phyloP scores from a whole-genome alignment of 2,797 vertebrate species.

The Sebastes trivittatus region DNA sequence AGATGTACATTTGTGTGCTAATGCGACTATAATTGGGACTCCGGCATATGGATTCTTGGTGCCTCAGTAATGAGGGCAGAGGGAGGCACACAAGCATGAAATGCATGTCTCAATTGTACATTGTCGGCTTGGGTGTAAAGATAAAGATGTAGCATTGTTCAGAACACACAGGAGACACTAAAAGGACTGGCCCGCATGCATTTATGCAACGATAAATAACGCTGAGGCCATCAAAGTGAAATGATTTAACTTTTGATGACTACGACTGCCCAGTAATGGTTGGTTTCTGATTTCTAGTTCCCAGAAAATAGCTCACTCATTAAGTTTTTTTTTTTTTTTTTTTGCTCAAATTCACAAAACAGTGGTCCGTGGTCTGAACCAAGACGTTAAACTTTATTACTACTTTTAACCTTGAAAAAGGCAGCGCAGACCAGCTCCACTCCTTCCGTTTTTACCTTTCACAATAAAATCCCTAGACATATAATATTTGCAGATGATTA shows the following conservation, averaged over 20 bases:
- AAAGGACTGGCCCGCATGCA: background rate
- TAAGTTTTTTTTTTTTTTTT: background rate
- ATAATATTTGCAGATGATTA: too few relatives aligned
- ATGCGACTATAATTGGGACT: background rate
- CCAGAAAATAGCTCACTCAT: background rate
- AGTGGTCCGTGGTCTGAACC: too few relatives aligned
- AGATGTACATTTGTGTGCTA: constrained; percentile 5
- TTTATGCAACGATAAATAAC: background rate
- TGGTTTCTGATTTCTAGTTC: background rate
- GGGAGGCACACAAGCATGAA: constrained; percentile 10
- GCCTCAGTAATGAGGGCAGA: constrained; percentile 21
- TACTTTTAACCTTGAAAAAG: too few relatives aligned
- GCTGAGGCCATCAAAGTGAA: background rate
- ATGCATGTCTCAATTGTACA: background rate
- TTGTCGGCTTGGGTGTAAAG: background rate
- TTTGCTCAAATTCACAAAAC: background rate
- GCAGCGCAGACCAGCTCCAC: too few relatives aligned
- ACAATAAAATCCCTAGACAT: too few relatives aligned
- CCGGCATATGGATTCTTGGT: background rate
- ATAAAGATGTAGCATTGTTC: background rate
- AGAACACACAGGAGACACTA: background rate
- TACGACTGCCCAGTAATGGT: background rate
- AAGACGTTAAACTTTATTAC: too few relatives aligned
- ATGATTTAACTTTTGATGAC: background rate
- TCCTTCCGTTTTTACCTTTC: too few relatives aligned